Base-by-base conservation (phyloP, 1,140 invertebrate species). In the Hylyphantes graminicola region DNA sequence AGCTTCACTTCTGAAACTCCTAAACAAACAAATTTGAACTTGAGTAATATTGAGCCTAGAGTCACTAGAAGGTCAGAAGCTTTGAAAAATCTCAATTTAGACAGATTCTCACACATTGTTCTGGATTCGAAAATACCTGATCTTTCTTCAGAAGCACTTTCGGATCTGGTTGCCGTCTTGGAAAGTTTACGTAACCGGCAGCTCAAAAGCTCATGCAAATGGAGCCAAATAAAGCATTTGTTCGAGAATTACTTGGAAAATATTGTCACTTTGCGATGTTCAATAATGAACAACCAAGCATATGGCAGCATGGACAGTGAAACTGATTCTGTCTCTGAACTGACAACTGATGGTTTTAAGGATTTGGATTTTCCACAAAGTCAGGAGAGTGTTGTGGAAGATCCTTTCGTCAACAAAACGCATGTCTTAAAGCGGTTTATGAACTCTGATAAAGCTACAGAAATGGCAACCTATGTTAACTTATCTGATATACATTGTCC, bases 281-380 rank as follows among this genome's bases (percentile, higher is more conserved):
- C 61, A 50, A 68, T 85, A 54, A 10, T 67, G 17, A 70, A 85
- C 15, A 67, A 19, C 7, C 63, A 75, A 4, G 12, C 54, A 35
- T 72, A 81, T 81, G 72, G 51, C 57, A 85, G 77, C 54, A 19
- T 72, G n/a, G 85, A 81, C 76, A 85, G 77, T 76, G 85, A 81
- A 61, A 64, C 78, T 50, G 85, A 85, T 76, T 85, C 85, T 13
- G 54, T 57, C 13, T 85, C 85, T 63, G 85, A 85, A 19, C 9
- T 73, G 55, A 73, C 54, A 11, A 50, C 51, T 13, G 50, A 54
- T 65, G 80, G 59, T n/a, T 64, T 74, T 67, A 67, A 84, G 63
- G 83, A 78, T 65, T 78, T 79, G 64, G 65, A 78, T 48, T 64
- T 65, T 64, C 51, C 65, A 19, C 75, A 79, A 13, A 78, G 75